A percentile compares a stretch with the other conserved stretches of the same genome.
Evolutionary conservation across 2,797 vertebrate species (phyloP).

Genomic region (Labeo calbasu): DNA sequence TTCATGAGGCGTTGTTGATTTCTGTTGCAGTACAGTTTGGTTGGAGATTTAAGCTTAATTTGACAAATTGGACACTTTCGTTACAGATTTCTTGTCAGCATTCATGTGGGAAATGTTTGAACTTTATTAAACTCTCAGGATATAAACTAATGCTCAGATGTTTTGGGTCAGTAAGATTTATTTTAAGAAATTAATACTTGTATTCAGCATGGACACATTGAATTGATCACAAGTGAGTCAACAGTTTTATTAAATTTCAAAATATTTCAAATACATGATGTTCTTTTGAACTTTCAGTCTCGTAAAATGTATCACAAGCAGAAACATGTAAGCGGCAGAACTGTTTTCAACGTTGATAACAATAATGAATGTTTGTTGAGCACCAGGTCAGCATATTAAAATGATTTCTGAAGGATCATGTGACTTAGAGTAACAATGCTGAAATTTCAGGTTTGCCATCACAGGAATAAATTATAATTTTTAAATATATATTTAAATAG

Average conservation of each 20-base stretch:
- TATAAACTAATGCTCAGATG: neutral
- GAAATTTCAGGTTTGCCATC: neutral
- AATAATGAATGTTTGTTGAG: neutral
- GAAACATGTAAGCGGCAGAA: too few species aligned
- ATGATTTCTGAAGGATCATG: neutral
- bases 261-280: neutral
- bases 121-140: neutral
- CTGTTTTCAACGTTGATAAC: neutral
- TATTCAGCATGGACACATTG: neutral
- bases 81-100: neutral
- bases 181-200: neutral
- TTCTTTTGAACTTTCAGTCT: neutral
- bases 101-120: conserved; percentile 1
- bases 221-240: neutral
- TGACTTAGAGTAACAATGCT: neutral
- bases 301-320: neutral
- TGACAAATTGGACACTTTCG: neutral
- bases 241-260: neutral
- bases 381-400: neutral
- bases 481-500: neutral
- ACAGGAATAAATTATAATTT: neutral
- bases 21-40: neutral
- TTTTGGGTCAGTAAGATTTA: neutral
- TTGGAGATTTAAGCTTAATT: neutral
- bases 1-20: conserved; percentile 25